Percentiles rank a stretch among this genome's conserved stretches.
Evolutionary conservation across 2,113 vertebrate genomes (phyloP).

Genomic region (Origma solitaria): DNA sequence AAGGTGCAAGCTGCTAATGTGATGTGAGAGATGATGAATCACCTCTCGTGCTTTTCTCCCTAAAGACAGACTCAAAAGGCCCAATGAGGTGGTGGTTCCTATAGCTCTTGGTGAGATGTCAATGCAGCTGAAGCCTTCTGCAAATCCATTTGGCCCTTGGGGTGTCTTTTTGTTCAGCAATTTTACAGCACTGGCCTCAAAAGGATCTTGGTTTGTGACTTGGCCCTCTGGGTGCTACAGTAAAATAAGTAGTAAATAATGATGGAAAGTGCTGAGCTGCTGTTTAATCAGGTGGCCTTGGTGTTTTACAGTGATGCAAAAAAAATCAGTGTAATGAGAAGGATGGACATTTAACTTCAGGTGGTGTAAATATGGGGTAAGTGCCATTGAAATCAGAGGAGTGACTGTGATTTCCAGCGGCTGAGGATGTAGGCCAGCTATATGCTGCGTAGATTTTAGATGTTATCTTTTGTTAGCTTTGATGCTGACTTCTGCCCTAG

Average conservation of each 20-base stretch:
- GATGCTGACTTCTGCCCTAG: background rate
- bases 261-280: background rate
- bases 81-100: background rate
- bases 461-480: slow-evolving; percentile 19
- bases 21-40: background rate
- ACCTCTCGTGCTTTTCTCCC: background rate
- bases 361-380: background rate
- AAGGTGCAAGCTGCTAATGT: background rate
- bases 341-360: background rate
- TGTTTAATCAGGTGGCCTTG: background rate
- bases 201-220: background rate
- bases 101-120: background rate
- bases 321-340: background rate
- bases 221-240: background rate
- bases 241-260: background rate
- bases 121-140: background rate
- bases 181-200: slow-evolving; percentile 24
- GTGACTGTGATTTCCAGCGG: background rate
- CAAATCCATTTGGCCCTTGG: background rate
- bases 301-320: background rate
- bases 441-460: background rate
- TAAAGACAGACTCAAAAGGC: background rate
- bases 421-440: background rate
- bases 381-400: background rate
- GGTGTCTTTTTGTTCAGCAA: background rate